phyloP scores from a whole-genome alignment of 2,888 invertebrate species.

The Chydorus sphaericus region DNA sequence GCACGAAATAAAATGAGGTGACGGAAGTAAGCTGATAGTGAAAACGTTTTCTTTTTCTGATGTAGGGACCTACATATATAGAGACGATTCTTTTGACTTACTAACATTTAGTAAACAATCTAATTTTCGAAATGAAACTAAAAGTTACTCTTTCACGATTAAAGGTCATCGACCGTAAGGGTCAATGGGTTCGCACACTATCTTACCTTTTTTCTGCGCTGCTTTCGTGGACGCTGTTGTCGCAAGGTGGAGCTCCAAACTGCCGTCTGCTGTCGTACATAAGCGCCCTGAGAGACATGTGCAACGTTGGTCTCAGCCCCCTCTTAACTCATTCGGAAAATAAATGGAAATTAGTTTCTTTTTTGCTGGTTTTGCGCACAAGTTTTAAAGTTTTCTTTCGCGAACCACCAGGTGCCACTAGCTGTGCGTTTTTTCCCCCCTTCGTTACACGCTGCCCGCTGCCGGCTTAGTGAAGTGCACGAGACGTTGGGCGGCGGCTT shows the following conservation, averaged over 20 bases:
- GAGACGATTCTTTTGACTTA: no score
- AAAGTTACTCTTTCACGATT: neutral
- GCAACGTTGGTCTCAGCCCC: no score
- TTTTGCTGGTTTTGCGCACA: neutral
- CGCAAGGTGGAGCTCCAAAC: neutral
- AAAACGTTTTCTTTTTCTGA: no score
- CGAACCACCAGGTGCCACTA: slow-evolving; percentile 2
- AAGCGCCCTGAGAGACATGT: neutral
- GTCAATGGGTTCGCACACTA: no score
- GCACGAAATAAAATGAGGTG: no score
- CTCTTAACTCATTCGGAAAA: neutral
- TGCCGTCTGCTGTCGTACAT: slow-evolving; percentile 7
- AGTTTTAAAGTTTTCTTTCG: neutral
- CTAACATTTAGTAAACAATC: no score
- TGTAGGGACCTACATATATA: no score
- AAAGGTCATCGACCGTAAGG: neutral
- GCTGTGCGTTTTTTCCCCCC: no score
- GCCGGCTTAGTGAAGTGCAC: neutral
- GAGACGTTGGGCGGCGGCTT: slow-evolving; percentile 1
- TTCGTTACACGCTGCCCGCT: neutral
- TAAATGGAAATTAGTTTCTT: neutral
- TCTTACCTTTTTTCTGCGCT: neutral
- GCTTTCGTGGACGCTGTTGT: neutral
- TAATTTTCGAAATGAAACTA: neutral
- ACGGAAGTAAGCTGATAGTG: no score